A percentile compares a stretch with the other conserved stretches of the same genome.
Conservation (phyloP, 2,797 vertebrate genomes). For the Lates japonicus region DNA sequence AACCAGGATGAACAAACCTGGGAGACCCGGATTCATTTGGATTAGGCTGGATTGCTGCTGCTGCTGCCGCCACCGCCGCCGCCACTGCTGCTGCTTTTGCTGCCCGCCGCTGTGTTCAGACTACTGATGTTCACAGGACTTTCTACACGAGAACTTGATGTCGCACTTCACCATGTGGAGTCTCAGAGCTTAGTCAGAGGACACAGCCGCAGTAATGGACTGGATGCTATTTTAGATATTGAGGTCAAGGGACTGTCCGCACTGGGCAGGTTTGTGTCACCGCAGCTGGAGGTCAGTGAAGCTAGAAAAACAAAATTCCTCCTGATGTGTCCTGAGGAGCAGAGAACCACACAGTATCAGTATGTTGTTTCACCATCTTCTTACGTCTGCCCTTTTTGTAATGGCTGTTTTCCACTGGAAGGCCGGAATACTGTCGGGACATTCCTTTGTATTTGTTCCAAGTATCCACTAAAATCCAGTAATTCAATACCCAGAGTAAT, state of each 20-base stretch:
- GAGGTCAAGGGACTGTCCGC: slow-evolving; percentile 65
- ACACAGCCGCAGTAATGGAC: slow-evolving; percentile 61
- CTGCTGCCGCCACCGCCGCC: slow-evolving; percentile 22
- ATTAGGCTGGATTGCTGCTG: slow-evolving; percentile 84
- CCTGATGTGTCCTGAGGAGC: slow-evolving; percentile 41
- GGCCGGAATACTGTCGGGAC: slow-evolving; percentile 33
- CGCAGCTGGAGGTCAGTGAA: slow-evolving; percentile 21
- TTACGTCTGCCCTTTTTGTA: slow-evolving; percentile 35
- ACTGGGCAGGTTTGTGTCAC: slow-evolving; percentile 59
- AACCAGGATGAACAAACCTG: slow-evolving; percentile 83
- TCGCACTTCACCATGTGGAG: slow-evolving; percentile 68
- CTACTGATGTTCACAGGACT: slow-evolving; percentile 79
- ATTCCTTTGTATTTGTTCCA: slow-evolving; percentile 74
- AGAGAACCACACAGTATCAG: slow-evolving; percentile 42
- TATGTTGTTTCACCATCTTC: slow-evolving; percentile 42
- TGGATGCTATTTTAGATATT: slow-evolving; percentile 75
- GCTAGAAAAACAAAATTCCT: slow-evolving; percentile 44
- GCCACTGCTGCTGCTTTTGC: slow-evolving; percentile 51
- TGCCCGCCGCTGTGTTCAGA: slow-evolving; percentile 74
- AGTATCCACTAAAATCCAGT: slow-evolving; percentile 72
- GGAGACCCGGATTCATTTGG: slow-evolving; percentile 87
- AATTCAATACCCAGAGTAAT: slow-evolving; percentile 80
- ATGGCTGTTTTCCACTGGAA: slow-evolving; percentile 40
- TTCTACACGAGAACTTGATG: slow-evolving; percentile 73
- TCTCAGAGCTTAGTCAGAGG: slow-evolving; percentile 71